A percentile compares a stretch with the other conserved stretches of the same genome.
These are phyloP conservation scores for Lates japonicus DNA, from an alignment of 2,797 vertebrate genomes.

Conservation along the genomic window DNA sequence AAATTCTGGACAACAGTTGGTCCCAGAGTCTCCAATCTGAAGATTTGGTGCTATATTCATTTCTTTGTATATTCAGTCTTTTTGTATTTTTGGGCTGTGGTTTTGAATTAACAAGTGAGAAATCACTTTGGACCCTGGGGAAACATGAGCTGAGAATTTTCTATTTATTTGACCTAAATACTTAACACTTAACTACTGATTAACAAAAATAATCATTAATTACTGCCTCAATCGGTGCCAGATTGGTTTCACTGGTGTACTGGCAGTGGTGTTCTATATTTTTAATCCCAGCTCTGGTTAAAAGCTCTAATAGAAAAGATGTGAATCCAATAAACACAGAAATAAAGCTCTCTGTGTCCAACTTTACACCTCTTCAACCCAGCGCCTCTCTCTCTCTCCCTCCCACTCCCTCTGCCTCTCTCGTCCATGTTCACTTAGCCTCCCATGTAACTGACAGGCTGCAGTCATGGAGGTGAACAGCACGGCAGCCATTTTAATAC, in stretches of 20 bases:
- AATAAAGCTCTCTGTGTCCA: slow-evolving; percentile 54
- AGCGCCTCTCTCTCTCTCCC: slow-evolving; percentile 34
- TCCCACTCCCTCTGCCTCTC: slow-evolving; percentile 58
- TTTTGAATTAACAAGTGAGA: neutral
- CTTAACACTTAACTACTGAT: slow-evolving; percentile 47
- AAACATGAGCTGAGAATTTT: slow-evolving; percentile 11
- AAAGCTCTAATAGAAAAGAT: slow-evolving; percentile 44
- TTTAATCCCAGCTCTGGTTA: slow-evolving; percentile 45
- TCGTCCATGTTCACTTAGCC: slow-evolving; percentile 60
- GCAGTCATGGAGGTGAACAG: slow-evolving; percentile 78
- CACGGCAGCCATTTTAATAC: slow-evolving; percentile 77
- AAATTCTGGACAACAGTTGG: neutral
- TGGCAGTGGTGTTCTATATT: slow-evolving; percentile 27
- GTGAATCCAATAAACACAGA: slow-evolving; percentile 39
- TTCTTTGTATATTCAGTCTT: neutral
- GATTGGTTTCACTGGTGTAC: slow-evolving; percentile 41
- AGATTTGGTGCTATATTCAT: neutral
- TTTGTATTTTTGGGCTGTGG: neutral
- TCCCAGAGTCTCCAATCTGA: neutral
- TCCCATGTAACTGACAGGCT: slow-evolving; percentile 77
- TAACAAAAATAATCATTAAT: slow-evolving; percentile 35
- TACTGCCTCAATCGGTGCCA: slow-evolving; percentile 29
- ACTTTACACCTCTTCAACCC: slow-evolving; percentile 57
- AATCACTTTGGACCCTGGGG: slow-evolving; percentile 7
- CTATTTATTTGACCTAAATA: slow-evolving; percentile 23